Conservation (phyloP, 2,888 invertebrate genomes). For the Uropetala carovei region DNA sequence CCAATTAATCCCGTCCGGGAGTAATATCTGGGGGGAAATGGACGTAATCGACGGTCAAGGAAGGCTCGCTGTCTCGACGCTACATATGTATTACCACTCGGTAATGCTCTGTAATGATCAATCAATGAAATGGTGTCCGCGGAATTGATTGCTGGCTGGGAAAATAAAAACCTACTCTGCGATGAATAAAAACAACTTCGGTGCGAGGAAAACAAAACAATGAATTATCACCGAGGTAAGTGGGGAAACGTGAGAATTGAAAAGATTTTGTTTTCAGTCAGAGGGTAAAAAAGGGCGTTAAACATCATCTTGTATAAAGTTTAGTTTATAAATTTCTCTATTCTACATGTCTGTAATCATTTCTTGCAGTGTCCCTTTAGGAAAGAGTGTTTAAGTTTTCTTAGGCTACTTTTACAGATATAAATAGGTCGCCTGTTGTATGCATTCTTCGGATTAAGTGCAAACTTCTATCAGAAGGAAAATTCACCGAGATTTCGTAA, state of each 20-base stretch:
- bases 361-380: too few relatives aligned
- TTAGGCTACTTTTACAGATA: too few relatives aligned
- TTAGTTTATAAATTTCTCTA: too few relatives aligned
- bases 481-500: too few relatives aligned
- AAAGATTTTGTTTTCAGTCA: not conserved
- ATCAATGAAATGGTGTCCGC: not conserved
- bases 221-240: not conserved
- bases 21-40: not conserved
- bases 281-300: not conserved
- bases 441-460: too few relatives aligned
- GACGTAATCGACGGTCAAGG: not conserved
- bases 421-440: too few relatives aligned
- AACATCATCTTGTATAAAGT: too few relatives aligned
- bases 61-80: not conserved
- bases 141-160: not conserved
- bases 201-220: not conserved
- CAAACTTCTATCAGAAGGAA: too few relatives aligned
- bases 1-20: not conserved
- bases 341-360: too few relatives aligned
- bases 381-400: too few relatives aligned
- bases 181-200: not conserved
- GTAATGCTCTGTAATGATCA: not conserved
- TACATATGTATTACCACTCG: conserved; percentile 10
- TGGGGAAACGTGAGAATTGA: not conserved
- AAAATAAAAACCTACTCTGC: not conserved